Evolutionary conservation across 2,113 vertebrate species (phyloP), one percentile per base, ranked within the genome.

Genomic region (Caranx melampygus): DNA sequence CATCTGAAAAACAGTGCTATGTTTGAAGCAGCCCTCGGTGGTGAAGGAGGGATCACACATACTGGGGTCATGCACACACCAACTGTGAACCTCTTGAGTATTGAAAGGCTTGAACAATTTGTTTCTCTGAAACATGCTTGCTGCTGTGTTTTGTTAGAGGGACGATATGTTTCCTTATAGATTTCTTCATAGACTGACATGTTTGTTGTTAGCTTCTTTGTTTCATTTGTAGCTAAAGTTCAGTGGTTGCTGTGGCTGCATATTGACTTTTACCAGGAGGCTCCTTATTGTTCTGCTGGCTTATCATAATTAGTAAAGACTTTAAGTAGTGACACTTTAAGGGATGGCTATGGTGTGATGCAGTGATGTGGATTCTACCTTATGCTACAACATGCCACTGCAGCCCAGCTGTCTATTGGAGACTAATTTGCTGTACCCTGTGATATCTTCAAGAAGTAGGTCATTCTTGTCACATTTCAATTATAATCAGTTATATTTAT

Each of bases 41-140:
- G 21, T 58, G 31, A 57, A 20, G 45, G 21, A 66, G 44, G 31
- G 42, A n/a, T 61, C 64, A 40, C 44, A 44, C 33, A 61, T 44
- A 61, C 21, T 18, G 40, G 42, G 42, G 64, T 63, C 40, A 20
- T 6, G 20, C 35, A 35, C 0, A 11, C 55, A 35, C 44, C 34
- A 14, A 31, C 47, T 21, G 44, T 0, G 21, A 51, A 40, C 16
- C 65, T 21, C 5, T 11, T 42, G 40, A 42, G 40, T 9, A 9
- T 42, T 14, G 12, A 35, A 68, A 68, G 37, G 37, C 62, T 45
- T 71, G 42, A 58, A 12, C n/a, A 45, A 13, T 75, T 58, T 71
- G 33, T 64, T 45, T 76, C 6, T 51, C 18, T 65, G 61, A 44
- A 65, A 15, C 20, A 3, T 13, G 33, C 67, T n/a, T 37, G 2